Evolutionary conservation across 2,888 invertebrate species (phyloP).

Genomic region (Ormyrus thymus): DNA sequence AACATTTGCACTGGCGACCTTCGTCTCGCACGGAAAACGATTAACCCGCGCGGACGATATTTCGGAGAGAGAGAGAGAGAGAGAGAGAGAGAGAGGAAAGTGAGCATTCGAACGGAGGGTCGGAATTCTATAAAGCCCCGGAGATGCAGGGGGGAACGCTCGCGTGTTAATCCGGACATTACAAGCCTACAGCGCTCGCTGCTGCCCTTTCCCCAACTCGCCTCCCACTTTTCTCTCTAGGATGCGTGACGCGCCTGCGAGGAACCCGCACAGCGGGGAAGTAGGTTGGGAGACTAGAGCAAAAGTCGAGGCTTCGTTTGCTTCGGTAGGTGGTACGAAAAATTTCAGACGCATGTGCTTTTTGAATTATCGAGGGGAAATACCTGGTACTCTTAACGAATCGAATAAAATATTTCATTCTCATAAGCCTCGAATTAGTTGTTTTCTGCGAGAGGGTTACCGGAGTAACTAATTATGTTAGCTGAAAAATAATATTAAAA

Average conservation of each 20-base stretch:
- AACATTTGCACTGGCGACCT: slow-evolving; percentile 26
- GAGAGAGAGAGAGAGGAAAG: slow-evolving; percentile 22
- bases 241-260: slow-evolving; percentile 23
- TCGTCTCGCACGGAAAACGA: slow-evolving; percentile 26
- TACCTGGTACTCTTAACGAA: no score
- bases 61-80: slow-evolving; percentile 24
- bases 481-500: no score
- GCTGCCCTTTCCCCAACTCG: slow-evolving; percentile 2
- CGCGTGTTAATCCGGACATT: slow-evolving; percentile 68
- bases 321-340: no score
- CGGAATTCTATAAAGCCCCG: slow-evolving; percentile 46
- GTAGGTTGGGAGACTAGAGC: not conserved
- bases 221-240: not conserved
- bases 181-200: slow-evolving; percentile 58
- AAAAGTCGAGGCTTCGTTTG: not conserved
- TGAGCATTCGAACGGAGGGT: slow-evolving; percentile 23
- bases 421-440: no score
- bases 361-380: no score
- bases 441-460: no score
- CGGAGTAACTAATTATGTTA: no score
- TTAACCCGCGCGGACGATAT: slow-evolving; percentile 40
- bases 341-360: no score
- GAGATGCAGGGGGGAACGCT: slow-evolving; percentile 51
- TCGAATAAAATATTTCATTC: no score
- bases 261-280: slow-evolving; percentile 12